Evolutionary conservation across 1,140 invertebrate genomes (phyloP), one percentile per base, ranked within the genome.

Genomic region (Drosophila nasuta): DNA sequence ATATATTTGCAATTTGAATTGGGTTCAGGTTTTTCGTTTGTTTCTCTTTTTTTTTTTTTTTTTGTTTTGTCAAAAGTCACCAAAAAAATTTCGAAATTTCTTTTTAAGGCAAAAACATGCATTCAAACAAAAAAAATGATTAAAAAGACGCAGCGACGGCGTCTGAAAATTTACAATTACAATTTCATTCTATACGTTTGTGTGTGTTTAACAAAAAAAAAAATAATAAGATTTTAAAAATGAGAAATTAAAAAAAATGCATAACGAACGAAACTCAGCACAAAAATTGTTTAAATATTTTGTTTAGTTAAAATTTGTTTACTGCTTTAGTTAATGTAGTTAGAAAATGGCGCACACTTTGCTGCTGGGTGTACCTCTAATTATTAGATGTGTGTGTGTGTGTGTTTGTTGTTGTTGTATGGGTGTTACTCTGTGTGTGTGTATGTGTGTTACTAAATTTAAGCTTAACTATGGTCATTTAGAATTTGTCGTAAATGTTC

Each of bases 391-490:
- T 81, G 64, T 79, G 35, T 75, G 35, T 75, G 28, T 68, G n/a
- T 76, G 48, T 51, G 49, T 83, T 49, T 67, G 60, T 75, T 8
- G 7, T 8, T 38, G 35, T 51, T 81, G 45, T 81, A 60, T 83
- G 28, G 65, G n/a, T 76, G 48, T 51, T 25, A 25, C 45, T 54
- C 46, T 83, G 49, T 67, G 60, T 70, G 66, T 74, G 71, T 78
- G 1, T 38, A 8, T 68, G 59, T 57, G 77, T 86, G 60, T 79
- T 77, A 87, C 83, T 87, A 87, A 89, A 75, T 72, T 83, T 87
- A 87, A 88, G 81, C 83, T 87, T 87, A 87, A 87, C 81, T 87
- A 87, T 87, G 85, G 80, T 88, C 85, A 87, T 88, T 87, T 87
- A 87, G 83, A 87, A 87, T 87, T 87, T 83, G 77, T 87, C 79